phyloP scores from a whole-genome alignment of 2,797 vertebrate genomes.

The Chrosomus eos region DNA sequence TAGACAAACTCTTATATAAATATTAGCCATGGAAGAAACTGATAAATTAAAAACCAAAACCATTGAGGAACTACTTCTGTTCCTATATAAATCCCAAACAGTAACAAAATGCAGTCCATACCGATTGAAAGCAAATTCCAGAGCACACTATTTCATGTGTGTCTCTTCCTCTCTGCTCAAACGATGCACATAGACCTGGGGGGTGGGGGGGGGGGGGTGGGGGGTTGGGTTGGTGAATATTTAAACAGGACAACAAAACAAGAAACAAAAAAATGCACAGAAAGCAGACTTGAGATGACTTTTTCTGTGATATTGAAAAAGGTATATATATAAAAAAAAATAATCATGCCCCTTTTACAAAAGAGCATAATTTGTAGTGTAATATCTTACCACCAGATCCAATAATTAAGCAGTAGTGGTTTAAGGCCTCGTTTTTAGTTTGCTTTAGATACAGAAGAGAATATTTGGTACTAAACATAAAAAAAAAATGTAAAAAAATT shows the following conservation, averaged over 20 bases:
- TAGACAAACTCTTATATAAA: constrained; percentile 31
- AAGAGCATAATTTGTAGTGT: constrained; percentile 39
- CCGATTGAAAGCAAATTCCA: constrained; percentile 10
- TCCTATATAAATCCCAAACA: constrained; percentile 10
- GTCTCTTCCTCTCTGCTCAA: neutral
- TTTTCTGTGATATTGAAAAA: constrained; percentile 14
- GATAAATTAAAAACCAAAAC: constrained; percentile 31
- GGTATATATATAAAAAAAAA: neutral
- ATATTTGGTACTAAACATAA: constrained; percentile 28
- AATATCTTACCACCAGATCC: constrained; percentile 19
- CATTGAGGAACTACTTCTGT: neutral
- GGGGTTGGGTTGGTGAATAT: neutral
- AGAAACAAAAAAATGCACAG: neutral
- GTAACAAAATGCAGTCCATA: constrained; percentile 12
- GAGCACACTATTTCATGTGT: constrained; percentile 3
- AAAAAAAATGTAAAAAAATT: neutral
- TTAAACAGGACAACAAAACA: neutral
- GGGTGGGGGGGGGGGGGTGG: neutral
- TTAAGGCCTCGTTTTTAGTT: constrained; percentile 44
- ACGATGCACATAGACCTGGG: neutral
- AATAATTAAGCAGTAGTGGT: constrained; percentile 39
- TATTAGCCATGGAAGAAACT: constrained; percentile 29
- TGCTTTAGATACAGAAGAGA: constrained; percentile 35
- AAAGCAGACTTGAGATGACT: neutral
- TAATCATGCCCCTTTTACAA: constrained; percentile 2